These are phyloP conservation scores for Napeogenes inachia DNA, from an alignment of 2,888 invertebrate genomes.

Conservation along the genomic window DNA sequence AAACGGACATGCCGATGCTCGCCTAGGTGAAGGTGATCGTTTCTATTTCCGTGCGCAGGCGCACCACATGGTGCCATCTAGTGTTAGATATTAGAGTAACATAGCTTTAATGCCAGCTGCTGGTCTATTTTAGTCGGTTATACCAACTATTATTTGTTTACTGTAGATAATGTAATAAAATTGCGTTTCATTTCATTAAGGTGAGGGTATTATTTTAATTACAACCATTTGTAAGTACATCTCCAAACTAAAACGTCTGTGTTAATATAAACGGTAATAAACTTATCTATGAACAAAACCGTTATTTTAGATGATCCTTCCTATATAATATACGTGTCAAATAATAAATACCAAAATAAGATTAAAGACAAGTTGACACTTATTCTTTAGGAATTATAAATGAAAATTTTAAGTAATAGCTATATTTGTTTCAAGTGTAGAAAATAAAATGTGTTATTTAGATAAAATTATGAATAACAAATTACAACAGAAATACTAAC, in stretches of 20 bases:
- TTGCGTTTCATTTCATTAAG: slow-evolving; percentile 24
- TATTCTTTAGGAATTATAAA: too few species aligned
- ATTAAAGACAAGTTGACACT: too few species aligned
- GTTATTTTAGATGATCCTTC: too few species aligned
- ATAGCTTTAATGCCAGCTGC: slow-evolving; percentile 56
- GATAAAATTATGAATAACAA: slow-evolving; percentile 13
- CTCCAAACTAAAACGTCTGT: neutral
- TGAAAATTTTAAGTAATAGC: too few species aligned
- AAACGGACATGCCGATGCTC: slow-evolving; percentile 34
- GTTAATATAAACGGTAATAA: neutral
- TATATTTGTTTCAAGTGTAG: too few species aligned
- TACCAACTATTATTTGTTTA: slow-evolving; percentile 43
- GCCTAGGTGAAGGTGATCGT: slow-evolving; percentile 75
- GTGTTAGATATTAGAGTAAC: slow-evolving; percentile 47
- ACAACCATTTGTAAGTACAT: slow-evolving; percentile 6
- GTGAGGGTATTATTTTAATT: slow-evolving; percentile 6
- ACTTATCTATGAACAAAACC: too few species aligned
- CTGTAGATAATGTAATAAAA: slow-evolving; percentile 32
- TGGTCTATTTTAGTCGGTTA: slow-evolving; percentile 62
- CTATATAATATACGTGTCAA: too few species aligned
- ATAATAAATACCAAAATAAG: too few species aligned
- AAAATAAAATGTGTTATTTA: neutral
- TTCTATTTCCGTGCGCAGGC: slow-evolving; percentile 69
- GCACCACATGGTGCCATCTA: slow-evolving; percentile 66
- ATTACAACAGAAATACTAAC: slow-evolving; percentile 25